Conservation (phyloP, 2,888 invertebrate genomes). For the Athrips mouffetella region DNA sequence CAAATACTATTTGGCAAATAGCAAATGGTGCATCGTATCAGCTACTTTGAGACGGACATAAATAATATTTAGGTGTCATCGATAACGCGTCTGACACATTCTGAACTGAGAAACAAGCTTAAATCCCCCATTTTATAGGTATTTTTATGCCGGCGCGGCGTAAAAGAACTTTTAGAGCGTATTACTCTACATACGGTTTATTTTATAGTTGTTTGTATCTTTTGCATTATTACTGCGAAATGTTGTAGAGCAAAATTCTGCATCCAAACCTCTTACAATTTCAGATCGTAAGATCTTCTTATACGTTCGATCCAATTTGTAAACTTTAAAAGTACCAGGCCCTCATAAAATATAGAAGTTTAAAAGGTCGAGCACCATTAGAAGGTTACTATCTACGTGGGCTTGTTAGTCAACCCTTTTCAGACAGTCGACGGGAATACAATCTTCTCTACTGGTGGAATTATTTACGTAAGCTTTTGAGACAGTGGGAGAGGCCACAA, state of each 20-base stretch:
- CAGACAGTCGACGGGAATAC: constrained; percentile 13
- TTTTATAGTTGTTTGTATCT: too few species aligned
- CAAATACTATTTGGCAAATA: constrained; percentile 14
- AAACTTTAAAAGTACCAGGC: constrained; percentile 4
- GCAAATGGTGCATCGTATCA: constrained; percentile 51
- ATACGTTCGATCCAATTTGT: background rate
- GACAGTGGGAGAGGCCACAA: constrained; percentile 50
- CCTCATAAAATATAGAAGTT: constrained; percentile 16
- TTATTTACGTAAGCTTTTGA: constrained; percentile 58
- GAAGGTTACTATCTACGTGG: constrained; percentile 11
- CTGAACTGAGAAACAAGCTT: constrained; percentile 24
- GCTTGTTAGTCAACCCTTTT: constrained; percentile 21
- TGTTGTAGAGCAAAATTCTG: too few species aligned
- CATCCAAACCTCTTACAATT: background rate
- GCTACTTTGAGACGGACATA: constrained; percentile 51
- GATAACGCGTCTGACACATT: constrained; percentile 39
- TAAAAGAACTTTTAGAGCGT: constrained; percentile 1
- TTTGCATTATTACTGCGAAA: too few species aligned
- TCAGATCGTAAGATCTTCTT: background rate
- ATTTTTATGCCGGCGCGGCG: constrained; percentile 4
- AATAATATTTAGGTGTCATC: constrained; percentile 61
- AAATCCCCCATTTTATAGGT: constrained; percentile 11
- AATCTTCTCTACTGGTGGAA: constrained; percentile 25
- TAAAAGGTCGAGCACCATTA: constrained; percentile 17
- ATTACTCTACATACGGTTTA: constrained; percentile 7